Conservation (phyloP, 2,888 invertebrate species). For the Noctuana brunneofusca region DNA sequence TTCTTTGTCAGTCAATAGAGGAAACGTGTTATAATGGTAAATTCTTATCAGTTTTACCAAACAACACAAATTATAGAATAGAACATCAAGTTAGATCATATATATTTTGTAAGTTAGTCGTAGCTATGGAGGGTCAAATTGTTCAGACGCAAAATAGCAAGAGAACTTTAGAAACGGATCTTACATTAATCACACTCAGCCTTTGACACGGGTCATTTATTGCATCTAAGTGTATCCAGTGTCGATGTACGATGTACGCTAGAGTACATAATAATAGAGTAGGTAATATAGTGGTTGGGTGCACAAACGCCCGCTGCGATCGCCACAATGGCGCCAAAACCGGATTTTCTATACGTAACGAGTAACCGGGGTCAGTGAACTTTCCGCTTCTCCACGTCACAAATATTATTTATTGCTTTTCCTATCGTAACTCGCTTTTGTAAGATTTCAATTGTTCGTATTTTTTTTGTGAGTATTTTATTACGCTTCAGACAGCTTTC, state of each 20-base stretch:
- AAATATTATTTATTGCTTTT: conserved; percentile 33
- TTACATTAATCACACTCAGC: conserved; percentile 27
- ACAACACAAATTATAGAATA: too few relatives aligned
- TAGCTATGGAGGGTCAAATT: not conserved
- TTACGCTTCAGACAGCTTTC: conserved; percentile 13
- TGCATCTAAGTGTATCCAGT: conserved; percentile 35
- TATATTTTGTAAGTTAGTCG: too few relatives aligned
- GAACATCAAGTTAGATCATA: too few relatives aligned
- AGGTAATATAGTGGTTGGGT: conserved; percentile 37
- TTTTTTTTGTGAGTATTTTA: conserved; percentile 23
- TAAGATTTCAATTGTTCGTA: conserved; percentile 32
- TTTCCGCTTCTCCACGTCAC: conserved; percentile 21
- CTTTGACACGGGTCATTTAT: conserved; percentile 33
- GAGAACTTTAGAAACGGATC: conserved; percentile 10
- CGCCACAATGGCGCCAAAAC: conserved; percentile 44
- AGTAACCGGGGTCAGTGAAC: conserved; percentile 37
- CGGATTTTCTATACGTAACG: conserved; percentile 38
- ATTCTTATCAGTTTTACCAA: too few relatives aligned
- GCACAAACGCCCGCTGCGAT: conserved; percentile 44
- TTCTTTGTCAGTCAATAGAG: too few relatives aligned
- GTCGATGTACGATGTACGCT: conserved; percentile 13
- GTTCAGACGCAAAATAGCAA: conserved; percentile 15
- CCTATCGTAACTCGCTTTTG: conserved; percentile 28
- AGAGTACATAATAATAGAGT: conserved; percentile 32
- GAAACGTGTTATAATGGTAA: too few relatives aligned